Conservation (phyloP, 2,113 vertebrate species). For the Siphamia tubifer region DNA sequence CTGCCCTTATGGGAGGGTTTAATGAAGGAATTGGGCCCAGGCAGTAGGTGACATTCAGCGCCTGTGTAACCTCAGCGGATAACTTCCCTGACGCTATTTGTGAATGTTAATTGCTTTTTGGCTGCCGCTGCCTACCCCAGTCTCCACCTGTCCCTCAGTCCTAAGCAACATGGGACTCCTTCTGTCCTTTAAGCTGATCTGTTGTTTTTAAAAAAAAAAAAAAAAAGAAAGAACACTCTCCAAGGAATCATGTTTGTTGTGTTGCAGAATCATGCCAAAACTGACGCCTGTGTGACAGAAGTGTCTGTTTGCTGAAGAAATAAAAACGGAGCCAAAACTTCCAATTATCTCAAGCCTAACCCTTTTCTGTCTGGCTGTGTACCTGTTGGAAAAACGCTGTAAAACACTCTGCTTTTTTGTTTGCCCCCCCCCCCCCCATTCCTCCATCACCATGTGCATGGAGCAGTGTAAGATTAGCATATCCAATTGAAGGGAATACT, state of each 20-base stretch:
- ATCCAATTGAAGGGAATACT: constrained; percentile 32
- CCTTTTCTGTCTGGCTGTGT: not conserved
- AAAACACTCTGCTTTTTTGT: constrained; percentile 6
- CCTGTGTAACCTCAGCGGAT: constrained; percentile 61
- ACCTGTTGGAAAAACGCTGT: constrained; percentile 10
- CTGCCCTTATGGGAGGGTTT: constrained; percentile 66
- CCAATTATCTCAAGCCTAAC: constrained; percentile 32
- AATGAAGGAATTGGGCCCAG: constrained; percentile 62
- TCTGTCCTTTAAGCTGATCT: constrained; percentile 12
- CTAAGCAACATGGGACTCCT: constrained; percentile 22
- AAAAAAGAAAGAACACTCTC: constrained; percentile 17
- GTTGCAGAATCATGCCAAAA: not conserved
- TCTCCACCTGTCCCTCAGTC: constrained; percentile 47
- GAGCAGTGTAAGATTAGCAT: constrained; percentile 28
- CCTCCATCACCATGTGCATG: not conserved
- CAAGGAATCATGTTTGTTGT: constrained; percentile 5
- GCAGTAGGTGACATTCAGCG: constrained; percentile 71
- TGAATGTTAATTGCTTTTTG: constrained; percentile 78
- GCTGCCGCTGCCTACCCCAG: constrained; percentile 9
- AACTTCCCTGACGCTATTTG: constrained; percentile 69
- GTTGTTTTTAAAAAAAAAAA: no score
- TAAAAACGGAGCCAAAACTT: not conserved
- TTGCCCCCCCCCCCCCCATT: not conserved
- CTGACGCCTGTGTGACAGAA: not conserved
- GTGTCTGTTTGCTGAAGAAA: not conserved